Evolutionary conservation across 1,140 invertebrate species (phyloP).

Genomic region (Agrilus planipennis): DNA sequence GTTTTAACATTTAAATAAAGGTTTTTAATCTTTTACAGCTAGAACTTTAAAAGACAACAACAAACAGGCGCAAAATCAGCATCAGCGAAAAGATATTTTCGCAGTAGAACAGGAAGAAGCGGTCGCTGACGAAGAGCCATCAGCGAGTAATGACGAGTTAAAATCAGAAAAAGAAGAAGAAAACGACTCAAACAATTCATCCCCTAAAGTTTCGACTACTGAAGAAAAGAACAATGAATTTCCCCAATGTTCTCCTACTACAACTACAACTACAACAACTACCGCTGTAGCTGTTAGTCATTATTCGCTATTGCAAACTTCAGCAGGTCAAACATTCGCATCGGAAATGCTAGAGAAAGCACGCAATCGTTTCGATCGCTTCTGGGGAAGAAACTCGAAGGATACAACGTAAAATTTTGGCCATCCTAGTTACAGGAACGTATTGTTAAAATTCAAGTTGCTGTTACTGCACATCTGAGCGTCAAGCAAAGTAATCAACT

Average conservation of each 20-base stretch:
- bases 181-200: conserved; percentile 4
- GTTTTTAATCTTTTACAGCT: neutral
- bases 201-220: conserved; percentile 6
- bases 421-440: no score
- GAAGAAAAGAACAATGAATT: conserved; percentile 1
- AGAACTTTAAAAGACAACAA: neutral
- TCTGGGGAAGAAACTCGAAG: conserved; percentile 54
- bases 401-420: conserved; percentile 24
- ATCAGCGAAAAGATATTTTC: neutral
- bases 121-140: no score
- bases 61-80: neutral
- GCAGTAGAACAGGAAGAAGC: no score
- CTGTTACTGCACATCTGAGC: no score
- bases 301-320: no score
- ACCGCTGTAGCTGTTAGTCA: no score
- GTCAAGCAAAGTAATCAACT: no score
- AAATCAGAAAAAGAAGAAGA: neutral
- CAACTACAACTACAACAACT: no score
- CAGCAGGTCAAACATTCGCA: conserved; percentile 31
- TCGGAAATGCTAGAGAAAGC: conserved; percentile 72
- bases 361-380: conserved; percentile 71
- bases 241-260: neutral
- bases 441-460: no score
- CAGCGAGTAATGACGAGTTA: neutral
- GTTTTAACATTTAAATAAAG: neutral